Conservation (phyloP, 1,140 invertebrate species). For the Nephila pilipes region DNA sequence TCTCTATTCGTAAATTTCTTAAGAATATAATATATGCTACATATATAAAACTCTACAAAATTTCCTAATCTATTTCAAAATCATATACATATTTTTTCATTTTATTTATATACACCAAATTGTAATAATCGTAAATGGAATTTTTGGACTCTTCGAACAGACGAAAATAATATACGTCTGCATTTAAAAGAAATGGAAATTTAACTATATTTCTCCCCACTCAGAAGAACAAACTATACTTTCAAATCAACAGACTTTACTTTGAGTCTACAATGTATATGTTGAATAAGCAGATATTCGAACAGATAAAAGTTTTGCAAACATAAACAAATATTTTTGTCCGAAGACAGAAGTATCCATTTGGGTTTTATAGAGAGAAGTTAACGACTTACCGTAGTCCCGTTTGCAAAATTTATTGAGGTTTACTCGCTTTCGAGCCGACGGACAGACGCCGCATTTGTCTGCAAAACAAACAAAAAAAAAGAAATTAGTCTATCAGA, state of each 20-base stretch:
- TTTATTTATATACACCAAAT: no score
- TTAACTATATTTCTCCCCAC: no score
- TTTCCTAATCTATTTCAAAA: no score
- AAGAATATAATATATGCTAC: no score
- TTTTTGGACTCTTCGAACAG: no score
- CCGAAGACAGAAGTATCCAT: neutral
- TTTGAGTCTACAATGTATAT: neutral
- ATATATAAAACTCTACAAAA: no score
- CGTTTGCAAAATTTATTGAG: constrained; percentile 97
- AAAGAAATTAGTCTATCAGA: neutral
- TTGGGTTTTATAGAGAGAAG: neutral
- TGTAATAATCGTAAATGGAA: no score
- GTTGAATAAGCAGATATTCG: neutral
- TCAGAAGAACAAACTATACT: no score
- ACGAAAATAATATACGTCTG: no score
- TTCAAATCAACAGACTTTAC: neutral
- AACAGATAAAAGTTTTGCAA: neutral
- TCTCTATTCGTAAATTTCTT: no score
- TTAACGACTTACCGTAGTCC: constrained; percentile 92
- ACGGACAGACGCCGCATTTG: constrained; percentile 93
- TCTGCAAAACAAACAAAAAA: constrained; percentile 83
- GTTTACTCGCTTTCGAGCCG: constrained; percentile 91
- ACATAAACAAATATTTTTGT: neutral
- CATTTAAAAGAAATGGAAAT: no score
- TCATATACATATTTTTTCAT: no score